Conservation (phyloP, 2,888 invertebrate genomes). For the Himalopsyche tibetana region DNA sequence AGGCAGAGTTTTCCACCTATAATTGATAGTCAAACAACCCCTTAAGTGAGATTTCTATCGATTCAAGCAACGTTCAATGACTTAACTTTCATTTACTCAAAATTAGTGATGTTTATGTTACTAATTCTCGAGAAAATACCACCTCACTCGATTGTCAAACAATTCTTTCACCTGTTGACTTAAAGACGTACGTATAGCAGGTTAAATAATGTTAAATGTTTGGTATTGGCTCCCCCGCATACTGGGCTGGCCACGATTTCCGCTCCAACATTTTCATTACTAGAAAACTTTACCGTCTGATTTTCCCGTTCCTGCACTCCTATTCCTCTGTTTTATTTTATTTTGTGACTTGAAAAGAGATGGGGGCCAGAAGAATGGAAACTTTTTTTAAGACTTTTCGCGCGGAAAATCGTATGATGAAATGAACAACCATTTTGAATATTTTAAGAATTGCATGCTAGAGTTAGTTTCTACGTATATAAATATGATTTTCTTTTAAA, state of each 20-base stretch:
- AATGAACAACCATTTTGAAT: conserved; percentile 31
- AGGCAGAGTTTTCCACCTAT: no score
- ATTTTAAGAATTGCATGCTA: not conserved
- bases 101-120: no score
- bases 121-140: no score
- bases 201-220: conserved; percentile 15
- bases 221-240: not conserved
- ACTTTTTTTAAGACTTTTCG: conserved; percentile 20
- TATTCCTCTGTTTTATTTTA: conserved; percentile 3
- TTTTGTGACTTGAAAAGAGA: conserved; percentile 3
- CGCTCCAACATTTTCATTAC: conserved; percentile 34
- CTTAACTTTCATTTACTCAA: no score
- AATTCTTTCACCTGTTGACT: conserved; percentile 5
- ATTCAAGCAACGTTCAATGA: no score
- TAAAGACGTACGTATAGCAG: not conserved
- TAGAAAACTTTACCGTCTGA: conserved; percentile 9
- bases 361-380: conserved; percentile 5
- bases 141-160: not conserved
- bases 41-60: no score
- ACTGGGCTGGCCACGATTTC: conserved; percentile 10
- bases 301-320: not conserved
- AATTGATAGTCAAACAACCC: no score
- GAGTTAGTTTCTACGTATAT: no score
- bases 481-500: no score
- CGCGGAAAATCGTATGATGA: conserved; percentile 3